phyloP scores from a whole-genome alignment of 2,113 vertebrate genomes.

The Petrocephalus microphthalmus region DNA sequence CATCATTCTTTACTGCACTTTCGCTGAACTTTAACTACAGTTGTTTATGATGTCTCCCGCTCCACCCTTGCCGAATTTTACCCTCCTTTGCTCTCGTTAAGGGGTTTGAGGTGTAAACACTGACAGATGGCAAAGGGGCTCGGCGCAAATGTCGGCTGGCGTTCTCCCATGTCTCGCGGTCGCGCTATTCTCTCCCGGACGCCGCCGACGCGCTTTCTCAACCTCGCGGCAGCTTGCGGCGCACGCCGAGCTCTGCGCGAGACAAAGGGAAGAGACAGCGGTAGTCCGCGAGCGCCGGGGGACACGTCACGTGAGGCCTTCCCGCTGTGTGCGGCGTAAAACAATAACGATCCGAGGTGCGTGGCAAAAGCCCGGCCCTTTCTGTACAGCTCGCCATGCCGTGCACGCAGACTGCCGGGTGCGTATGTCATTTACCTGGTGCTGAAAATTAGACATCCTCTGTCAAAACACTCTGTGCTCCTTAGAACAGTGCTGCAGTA shows the following conservation, averaged over 20 bases:
- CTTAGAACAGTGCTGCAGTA: neutral
- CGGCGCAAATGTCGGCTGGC: neutral
- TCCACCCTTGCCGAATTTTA: neutral
- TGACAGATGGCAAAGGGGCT: constrained; percentile 20
- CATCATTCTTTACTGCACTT: constrained; percentile 21
- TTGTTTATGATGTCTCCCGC: constrained; percentile 18
- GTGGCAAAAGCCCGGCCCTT: too few relatives aligned
- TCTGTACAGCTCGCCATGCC: too few relatives aligned
- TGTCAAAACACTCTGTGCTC: neutral
- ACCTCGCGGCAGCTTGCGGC: neutral
- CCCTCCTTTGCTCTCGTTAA: constrained; percentile 5
- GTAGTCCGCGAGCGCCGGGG: neutral
- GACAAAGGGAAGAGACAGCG: neutral
- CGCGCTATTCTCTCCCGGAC: neutral
- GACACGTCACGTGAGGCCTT: neutral
- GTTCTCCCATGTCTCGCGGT: neutral
- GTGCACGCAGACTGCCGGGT: neutral
- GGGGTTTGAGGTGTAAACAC: constrained; percentile 23
- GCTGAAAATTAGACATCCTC: neutral
- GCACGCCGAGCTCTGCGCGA: neutral
- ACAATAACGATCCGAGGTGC: too few relatives aligned
- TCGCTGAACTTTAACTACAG: constrained; percentile 26
- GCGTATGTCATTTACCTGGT: neutral
- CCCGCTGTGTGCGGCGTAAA: neutral
- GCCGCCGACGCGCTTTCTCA: neutral